Evolutionary conservation across 2,113 vertebrate genomes (phyloP), one percentile per base, ranked within the genome.

Genomic region (Cynocephalus volans): DNA sequence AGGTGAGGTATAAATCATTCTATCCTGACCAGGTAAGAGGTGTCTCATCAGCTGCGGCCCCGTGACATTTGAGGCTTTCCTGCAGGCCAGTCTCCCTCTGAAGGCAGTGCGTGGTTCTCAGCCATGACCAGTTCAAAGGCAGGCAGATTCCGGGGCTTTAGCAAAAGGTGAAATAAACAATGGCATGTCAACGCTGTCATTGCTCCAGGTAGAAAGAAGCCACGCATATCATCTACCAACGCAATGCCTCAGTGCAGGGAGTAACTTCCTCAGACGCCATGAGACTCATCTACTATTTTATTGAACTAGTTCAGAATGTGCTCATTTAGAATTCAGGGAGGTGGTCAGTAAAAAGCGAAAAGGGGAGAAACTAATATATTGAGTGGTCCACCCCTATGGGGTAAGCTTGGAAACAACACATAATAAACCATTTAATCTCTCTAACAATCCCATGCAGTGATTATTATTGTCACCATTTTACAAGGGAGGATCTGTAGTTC

Each of bases 1-100:
- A 95, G 88, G 83, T 97, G 87, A 95, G 85, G 31, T 79, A 95
- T 52, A 95, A 97, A 97, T 98, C 97, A 96, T 80, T 97, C 80
- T 11, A 81, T 96, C 65, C 36, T 88, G 73, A 45, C 92, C 65
- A 95, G 67, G 17, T 94, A 82, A 11, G 58, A 65, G 41, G 56
- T 8, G 5, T 96, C 88, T 83, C 36, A 3, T 48, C 84, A 90
- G 6, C 82, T 92, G 62, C 50, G 15, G 1, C 45, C 92, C 84
- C 18, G 0, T 96, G 88, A 93, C 50, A 92, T 97, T 80, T 93
- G 90, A 97, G 93, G 62, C 56, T 50, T 85, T 96, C 28, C 86
- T 88, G 28, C 83, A 92, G 86, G 64, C 97, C 58, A 67, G 62
- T n/a, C 19, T 80, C 80, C 18, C n/a, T 84, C 5, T 28, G 48